Evolutionary conservation across 2,888 invertebrate species (phyloP).

Genomic region (Brenthis daphne): DNA sequence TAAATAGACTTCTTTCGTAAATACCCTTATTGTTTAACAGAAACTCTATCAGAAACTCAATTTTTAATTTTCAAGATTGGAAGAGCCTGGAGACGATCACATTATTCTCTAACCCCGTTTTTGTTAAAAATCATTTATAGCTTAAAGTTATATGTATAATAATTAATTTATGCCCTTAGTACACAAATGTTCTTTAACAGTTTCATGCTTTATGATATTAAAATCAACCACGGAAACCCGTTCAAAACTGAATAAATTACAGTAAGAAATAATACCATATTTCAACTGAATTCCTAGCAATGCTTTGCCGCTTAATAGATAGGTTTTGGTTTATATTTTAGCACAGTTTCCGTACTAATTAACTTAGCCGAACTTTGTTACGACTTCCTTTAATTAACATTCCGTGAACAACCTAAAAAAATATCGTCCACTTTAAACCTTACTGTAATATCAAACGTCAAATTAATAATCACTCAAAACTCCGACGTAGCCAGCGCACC

Average conservation of each 20-base stretch:
- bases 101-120: too few species aligned
- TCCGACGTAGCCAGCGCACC: slow-evolving; percentile 39
- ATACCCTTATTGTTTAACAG: too few species aligned
- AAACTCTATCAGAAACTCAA: too few species aligned
- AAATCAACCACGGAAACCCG: slow-evolving; percentile 11
- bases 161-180: too few species aligned
- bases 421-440: slow-evolving; percentile 37
- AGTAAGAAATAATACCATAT: slow-evolving; percentile 12
- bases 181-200: too few species aligned
- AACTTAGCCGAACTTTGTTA: slow-evolving; percentile 31
- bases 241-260: slow-evolving; percentile 12
- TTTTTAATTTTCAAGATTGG: too few species aligned
- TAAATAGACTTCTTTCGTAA: too few species aligned
- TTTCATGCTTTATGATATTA: background rate
- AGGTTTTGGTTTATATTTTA: slow-evolving; percentile 28
- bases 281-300: slow-evolving; percentile 20
- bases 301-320: slow-evolving; percentile 13
- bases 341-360: slow-evolving; percentile 33
- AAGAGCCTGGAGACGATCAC: too few species aligned
- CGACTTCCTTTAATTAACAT: slow-evolving; percentile 41
- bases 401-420: slow-evolving; percentile 39
- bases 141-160: too few species aligned
- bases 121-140: too few species aligned
- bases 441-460: slow-evolving; percentile 41
- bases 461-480: slow-evolving; percentile 43